Evolutionary conservation across 2,113 vertebrate species (phyloP), one percentile per base, ranked within the genome.

Genomic region (Diadophis punctatus): DNA sequence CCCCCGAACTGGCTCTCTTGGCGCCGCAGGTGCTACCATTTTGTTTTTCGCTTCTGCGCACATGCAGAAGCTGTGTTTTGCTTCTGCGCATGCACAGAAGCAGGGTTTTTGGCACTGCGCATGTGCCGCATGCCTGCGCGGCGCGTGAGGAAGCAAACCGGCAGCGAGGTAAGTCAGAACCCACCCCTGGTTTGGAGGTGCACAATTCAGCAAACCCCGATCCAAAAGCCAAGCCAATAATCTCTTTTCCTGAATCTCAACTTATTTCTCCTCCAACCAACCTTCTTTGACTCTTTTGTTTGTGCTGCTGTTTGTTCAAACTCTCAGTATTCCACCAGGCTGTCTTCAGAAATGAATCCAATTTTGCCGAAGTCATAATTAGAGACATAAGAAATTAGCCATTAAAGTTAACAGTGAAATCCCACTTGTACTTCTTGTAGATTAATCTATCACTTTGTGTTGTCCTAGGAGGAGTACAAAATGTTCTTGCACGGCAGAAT

Each of bases 391-490:
- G 91, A 92, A 92, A 86, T 92, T 92, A 92, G 88, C 91, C 91
- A 90, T 92, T 89, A 90, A 92, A 85, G 87, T 90, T 92, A 92
- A 92, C 91, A 92, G 91, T 58, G 88, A 85, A 92, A 92, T 92
- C 91, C 91, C 91, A 85, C 87, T 49, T 92, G 91, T 27, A 27
- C 68, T 58, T 92, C 68, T 86, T 85, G 91, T 11, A 92, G 91
- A 89, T 58, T 89, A 89, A 89, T 92, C 91, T 92, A 92, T 92
- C 87, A 92, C 91, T 92, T 92, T 92, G 87, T 92, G 68, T 92
- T 92, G 58, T 85, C 91, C 88, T 85, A 46, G 25, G 88, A 92
- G 91, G 46, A 92, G 91, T 25, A 56, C 91, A 86, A 85, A 92
- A 90, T 92, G 91, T 92, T 92, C 87, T 92, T 89, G 56, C 91